Evolutionary conservation across 2,888 invertebrate species (phyloP), one percentile per base, ranked within the genome.

Genomic region (Euspilapteryx auroguttella): DNA sequence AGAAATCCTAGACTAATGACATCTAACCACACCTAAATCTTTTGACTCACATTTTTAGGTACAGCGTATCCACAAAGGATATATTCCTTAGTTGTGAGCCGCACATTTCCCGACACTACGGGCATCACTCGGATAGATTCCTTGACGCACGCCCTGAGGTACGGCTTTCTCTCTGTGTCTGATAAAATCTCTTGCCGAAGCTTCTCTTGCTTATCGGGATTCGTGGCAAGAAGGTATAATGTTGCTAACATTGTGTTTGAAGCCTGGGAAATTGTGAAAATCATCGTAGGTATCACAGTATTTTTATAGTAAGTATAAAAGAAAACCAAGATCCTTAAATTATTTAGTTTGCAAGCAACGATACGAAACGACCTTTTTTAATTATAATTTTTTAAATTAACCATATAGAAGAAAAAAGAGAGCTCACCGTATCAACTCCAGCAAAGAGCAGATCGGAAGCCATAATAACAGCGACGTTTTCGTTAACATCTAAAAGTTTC

Each of bases 141-240:
- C 45, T 87, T 89, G 21, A 89, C 76, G 39, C 85, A 86, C 1
- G 87, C 87, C 34, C 78, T 82, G 12, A 89, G 47, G 42, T 85
- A 89, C 0, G 79, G 71, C 34, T 80, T 58, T 49, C 28, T 58
- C 1, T 44, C 45, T 0, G 44, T 27, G 2, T 41, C 49, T 1
- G 48, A 50, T 0, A 55, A 32, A 5, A 83, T 42, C 48, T 88
- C 86, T 24, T 78, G 50, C 11, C 81, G 65, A 3, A 88, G 55
- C 39, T 73, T 78, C 3, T 78, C 56, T 51, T 89, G 89, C 28
- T 82, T 80, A 0, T 79, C 77, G 4, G 62, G 77, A 55, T 88
- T 79, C 23, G 54, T 68, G 0, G 87, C 80, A 12, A 90, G 49
- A 22, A 81, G 73, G 36, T 83, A 83, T 0, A 87, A 51, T 4